Evolutionary conservation across 2,797 vertebrate species (phyloP).

Genomic region (Phoxinus dragarum): DNA sequence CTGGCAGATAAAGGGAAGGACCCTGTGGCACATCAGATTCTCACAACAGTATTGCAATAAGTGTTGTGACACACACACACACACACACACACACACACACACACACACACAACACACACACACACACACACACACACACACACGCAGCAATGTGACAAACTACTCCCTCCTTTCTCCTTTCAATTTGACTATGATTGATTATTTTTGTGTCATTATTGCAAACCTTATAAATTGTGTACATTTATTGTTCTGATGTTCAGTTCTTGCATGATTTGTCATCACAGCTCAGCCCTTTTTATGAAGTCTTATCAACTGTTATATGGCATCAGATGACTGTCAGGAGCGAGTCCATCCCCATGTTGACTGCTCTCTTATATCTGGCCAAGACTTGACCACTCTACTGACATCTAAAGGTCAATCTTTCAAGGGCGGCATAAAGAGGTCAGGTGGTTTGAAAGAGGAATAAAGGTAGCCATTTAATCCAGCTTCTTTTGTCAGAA

Average conservation of each 20-base stretch:
- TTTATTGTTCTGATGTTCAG: neutral
- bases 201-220: neutral
- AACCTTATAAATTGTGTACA: neutral
- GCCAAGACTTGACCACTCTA: neutral
- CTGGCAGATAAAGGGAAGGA: neutral
- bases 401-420: constrained; percentile 17
- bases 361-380: constrained; percentile 12
- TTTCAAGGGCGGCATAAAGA: neutral
- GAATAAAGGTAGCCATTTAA: constrained; percentile 7
- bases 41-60: neutral
- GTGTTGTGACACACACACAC: too few species aligned
- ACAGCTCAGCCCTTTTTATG: neutral
- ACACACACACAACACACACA: too few species aligned
- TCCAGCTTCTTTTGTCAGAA: neutral
- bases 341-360: neutral
- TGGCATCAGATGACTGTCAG: neutral
- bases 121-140: too few species aligned
- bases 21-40: neutral
- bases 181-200: neutral
- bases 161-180: too few species aligned
- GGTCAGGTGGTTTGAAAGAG: neutral
- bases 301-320: neutral
- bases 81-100: too few species aligned
- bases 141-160: too few species aligned
- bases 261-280: neutral